Evolutionary conservation across 2,797 vertebrate genomes (phyloP).

Genomic region (Darevskia nairensis): DNA sequence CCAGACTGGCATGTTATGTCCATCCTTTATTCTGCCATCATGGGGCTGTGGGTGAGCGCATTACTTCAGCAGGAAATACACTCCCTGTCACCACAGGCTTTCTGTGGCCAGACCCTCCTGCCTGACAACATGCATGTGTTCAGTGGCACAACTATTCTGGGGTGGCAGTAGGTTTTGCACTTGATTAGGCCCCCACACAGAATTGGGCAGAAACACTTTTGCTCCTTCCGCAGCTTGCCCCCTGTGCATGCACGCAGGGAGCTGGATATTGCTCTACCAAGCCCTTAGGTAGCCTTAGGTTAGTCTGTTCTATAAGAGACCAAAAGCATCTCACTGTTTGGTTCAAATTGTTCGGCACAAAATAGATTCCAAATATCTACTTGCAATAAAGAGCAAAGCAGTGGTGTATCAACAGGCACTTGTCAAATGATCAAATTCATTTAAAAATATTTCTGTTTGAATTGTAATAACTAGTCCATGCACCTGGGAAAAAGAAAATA

Average conservation of each 20-base stretch:
- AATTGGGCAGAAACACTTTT: not conserved
- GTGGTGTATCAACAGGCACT: constrained; percentile 32
- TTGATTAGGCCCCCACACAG: not conserved
- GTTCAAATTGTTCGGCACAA: constrained; percentile 29
- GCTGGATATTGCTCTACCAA: not conserved
- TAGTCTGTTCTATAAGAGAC: constrained; percentile 23
- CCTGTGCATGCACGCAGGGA: not conserved
- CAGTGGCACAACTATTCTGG: not conserved
- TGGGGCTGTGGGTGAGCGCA: not conserved
- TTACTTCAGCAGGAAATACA: not conserved
- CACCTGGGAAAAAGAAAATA: constrained; percentile 28
- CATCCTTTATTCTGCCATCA: not conserved
- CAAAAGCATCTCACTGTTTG: constrained; percentile 18
- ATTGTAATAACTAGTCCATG: constrained; percentile 23
- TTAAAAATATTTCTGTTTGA: constrained; percentile 23
- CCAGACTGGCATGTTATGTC: not conserved
- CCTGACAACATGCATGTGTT: not conserved
- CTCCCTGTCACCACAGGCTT: not conserved
- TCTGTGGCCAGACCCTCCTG: not conserved
- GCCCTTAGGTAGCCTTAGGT: not conserved
- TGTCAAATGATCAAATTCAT: constrained; percentile 51
- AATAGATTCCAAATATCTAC: constrained; percentile 8
- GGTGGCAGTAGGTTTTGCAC: not conserved
- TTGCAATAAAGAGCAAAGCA: constrained; percentile 39
- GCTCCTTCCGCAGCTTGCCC: too few species aligned